Evolutionary conservation across 2,888 invertebrate genomes (phyloP).

Genomic region (Rhabditophanes sp.): DNA sequence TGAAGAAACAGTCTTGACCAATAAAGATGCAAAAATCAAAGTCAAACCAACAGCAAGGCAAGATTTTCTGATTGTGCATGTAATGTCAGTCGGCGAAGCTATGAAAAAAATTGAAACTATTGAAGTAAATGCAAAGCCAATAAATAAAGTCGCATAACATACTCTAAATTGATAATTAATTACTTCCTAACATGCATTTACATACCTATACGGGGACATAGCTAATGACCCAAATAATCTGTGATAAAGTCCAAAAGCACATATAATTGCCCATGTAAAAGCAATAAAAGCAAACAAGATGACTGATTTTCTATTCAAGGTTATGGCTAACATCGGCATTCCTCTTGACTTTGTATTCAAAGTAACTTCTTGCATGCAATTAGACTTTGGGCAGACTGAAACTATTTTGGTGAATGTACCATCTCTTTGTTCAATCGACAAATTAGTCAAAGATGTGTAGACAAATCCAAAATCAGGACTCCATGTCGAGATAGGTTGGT

Average conservation of each 20-base stretch:
- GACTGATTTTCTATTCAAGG: neutral
- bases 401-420: conserved; percentile 12
- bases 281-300: conserved; percentile 6
- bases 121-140: conserved; percentile 20
- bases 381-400: conserved; percentile 17
- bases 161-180: conserved; percentile 19
- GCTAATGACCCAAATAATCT: too few species aligned
- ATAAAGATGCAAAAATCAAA: conserved; percentile 22
- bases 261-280: too few species aligned
- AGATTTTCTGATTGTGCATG: conserved; percentile 20
- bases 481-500: conserved; percentile 20
- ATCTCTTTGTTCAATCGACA: conserved; percentile 20
- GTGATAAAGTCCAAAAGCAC: too few species aligned
- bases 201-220: too few species aligned
- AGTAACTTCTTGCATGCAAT: conserved; percentile 1
- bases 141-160: conserved; percentile 21
- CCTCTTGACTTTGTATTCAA: too few species aligned
- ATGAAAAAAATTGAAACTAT: conserved; percentile 26
- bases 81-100: conserved; percentile 23
- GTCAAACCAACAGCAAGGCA: conserved; percentile 23
- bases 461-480: conserved; percentile 9
- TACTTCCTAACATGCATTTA: too few species aligned
- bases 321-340: too few species aligned
- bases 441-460: conserved; percentile 14
- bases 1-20: conserved; percentile 18